phyloP scores from a whole-genome alignment of 2,113 vertebrate genomes.

The Oreocharis arfaki region DNA sequence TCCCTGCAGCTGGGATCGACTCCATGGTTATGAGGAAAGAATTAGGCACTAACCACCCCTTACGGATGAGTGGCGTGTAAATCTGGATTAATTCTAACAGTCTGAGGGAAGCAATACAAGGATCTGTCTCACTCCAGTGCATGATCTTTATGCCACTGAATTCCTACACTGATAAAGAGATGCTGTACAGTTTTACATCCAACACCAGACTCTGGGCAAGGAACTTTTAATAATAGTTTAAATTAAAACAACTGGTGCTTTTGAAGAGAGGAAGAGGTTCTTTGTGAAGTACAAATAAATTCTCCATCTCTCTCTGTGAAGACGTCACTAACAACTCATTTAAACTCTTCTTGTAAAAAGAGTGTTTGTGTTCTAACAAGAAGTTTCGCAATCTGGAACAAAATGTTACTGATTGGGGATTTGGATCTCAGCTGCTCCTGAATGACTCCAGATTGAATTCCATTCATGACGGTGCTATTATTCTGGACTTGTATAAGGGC shows the following conservation, averaged over 20 bases:
- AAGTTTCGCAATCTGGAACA: constrained; percentile 11
- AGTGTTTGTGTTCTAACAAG: neutral
- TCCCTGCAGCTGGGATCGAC: neutral
- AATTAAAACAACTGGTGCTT: neutral
- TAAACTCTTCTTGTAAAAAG: constrained; percentile 7
- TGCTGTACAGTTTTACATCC: neutral
- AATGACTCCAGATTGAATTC: constrained; percentile 54
- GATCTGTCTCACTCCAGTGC: neutral
- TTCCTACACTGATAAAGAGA: neutral
- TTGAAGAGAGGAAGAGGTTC: constrained; percentile 6
- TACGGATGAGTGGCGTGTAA: neutral
- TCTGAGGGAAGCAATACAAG: neutral
- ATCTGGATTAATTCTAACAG: neutral
- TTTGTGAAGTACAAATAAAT: constrained; percentile 48
- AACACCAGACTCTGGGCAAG: neutral
- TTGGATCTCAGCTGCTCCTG: constrained; percentile 35
- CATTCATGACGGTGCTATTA: neutral
- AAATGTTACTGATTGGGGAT: constrained; percentile 20
- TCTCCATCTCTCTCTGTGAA: neutral
- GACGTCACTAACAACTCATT: constrained; percentile 50
- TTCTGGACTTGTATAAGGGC: neutral
- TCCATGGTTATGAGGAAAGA: neutral
- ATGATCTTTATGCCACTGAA: neutral
- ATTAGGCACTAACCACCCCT: neutral
- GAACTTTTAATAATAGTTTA: constrained; percentile 4